Conservation (phyloP, 2,113 vertebrate species). For the Meriones unguiculatus region DNA sequence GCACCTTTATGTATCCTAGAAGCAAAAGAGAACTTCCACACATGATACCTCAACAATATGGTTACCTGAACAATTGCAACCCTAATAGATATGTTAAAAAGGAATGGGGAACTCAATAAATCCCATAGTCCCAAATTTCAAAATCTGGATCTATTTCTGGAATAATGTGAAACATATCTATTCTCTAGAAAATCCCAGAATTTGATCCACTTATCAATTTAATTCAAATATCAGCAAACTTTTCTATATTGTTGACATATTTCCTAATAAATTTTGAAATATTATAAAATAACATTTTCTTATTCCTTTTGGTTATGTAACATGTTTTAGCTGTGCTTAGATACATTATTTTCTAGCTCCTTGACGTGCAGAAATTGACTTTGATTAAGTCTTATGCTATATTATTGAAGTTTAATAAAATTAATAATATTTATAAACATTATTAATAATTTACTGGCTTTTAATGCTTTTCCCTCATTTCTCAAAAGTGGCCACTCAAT, state of each 20-base stretch:
- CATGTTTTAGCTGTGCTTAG: background rate
- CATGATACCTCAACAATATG: background rate
- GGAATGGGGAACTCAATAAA: too few relatives aligned
- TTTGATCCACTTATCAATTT: background rate
- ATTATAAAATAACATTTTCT: background rate
- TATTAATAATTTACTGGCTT: background rate
- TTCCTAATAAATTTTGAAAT: constrained; percentile 4
- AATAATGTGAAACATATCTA: background rate
- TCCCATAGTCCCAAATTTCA: background rate
- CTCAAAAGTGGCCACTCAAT: background rate
- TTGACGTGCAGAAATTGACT: background rate
- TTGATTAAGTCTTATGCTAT: constrained; percentile 14
- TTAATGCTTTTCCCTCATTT: background rate
- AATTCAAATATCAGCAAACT: background rate
- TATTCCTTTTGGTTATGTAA: background rate
- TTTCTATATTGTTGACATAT: background rate
- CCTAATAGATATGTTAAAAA: background rate
- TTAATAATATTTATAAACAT: background rate
- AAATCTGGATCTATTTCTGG: background rate
- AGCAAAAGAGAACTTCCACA: background rate
- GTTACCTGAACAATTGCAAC: too few relatives aligned
- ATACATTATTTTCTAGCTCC: background rate
- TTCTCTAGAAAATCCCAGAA: too few relatives aligned
- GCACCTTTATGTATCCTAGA: background rate
- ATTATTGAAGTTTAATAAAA: background rate